Evolutionary conservation across 1,140 invertebrate species (phyloP), one percentile per base, ranked within the genome.

Genomic region (Hesperophylax magnus): DNA sequence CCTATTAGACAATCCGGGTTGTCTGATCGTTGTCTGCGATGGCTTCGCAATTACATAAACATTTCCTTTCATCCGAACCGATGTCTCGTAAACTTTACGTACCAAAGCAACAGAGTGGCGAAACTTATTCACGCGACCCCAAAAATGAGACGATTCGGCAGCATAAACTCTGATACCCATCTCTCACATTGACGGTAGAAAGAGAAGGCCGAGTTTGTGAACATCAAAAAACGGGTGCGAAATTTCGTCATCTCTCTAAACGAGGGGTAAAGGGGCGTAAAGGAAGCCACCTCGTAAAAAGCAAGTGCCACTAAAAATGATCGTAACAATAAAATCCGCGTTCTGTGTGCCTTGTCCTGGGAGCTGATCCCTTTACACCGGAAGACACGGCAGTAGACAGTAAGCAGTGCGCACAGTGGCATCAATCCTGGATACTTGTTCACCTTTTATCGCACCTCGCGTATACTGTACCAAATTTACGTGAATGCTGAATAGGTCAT

Each of bases 281-380:
- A 83, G 82, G 82, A 83, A 84, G 82, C 82, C 82, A 84, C 83
- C 83, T 84, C 80, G 78, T 84, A 84, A 84, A 84, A 84, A 84
- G 78, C 78, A 84, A 84, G 78, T 84, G 80, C 78, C 80, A 84
- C 83, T 84, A 84, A 84, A 84, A 82, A 84, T 84, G 83, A 84
- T 84, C 83, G 83, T 84, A 84, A 84, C 83, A 84, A 82, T 84
- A 84, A 84, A 84, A 84, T 84, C 80, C 83, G 78, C 83, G 80
- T 82, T 82, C 52, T 78, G 77, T 27, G 75, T 60, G 61, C 77
- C 77, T 54, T 53, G 77, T 69, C 20, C 39, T 7, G 15, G 53
- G n/a, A 31, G 52, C 52, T 78, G 63, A 78, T 78, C 77, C 52
- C 77, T 69, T 77, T 39, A 52, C 76, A 65, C 61, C 34, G 58